Evolutionary conservation across 2,113 vertebrate species (phyloP).

Genomic region (Theristicus caerulescens): DNA sequence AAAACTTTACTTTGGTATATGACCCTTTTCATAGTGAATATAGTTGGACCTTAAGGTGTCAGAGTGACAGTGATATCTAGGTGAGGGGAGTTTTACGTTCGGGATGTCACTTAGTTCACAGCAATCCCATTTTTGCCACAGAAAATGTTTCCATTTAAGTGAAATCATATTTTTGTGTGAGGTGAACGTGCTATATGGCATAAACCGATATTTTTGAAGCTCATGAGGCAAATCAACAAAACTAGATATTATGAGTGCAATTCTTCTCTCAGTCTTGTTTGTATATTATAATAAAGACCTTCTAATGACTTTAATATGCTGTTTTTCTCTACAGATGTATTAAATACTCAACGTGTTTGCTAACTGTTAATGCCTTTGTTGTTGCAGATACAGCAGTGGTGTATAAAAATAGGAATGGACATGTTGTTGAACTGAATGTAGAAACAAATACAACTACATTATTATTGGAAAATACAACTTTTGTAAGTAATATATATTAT

Average conservation of each 20-base stretch:
- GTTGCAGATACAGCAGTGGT: conserved; percentile 90
- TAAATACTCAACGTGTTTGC: conserved; percentile 26
- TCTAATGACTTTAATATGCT: not conserved
- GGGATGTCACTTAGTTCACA: not conserved
- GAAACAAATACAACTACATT: conserved; percentile 87
- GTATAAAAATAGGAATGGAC: conserved; percentile 91
- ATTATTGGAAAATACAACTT: conserved; percentile 90
- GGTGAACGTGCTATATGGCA: not conserved
- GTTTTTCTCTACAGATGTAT: conserved; percentile 10
- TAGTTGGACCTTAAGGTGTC: not conserved
- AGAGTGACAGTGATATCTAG: not conserved
- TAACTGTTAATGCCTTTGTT: conserved; percentile 67
- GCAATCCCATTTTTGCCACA: not conserved
- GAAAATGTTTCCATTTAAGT: not conserved
- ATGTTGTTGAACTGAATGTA: conserved; percentile 93
- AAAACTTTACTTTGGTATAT: not conserved
- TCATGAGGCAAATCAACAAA: not conserved
- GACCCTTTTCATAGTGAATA: not conserved
- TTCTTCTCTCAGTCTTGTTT: not conserved
- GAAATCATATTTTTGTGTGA: not conserved
- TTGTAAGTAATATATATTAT: conserved; percentile 82
- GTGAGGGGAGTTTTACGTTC: not conserved
- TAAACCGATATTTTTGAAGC: not conserved
- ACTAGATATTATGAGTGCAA: not conserved
- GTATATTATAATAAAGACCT: not conserved